phyloP scores from a whole-genome alignment of 2,113 vertebrate genomes.

The Semnornis frantzii region DNA sequence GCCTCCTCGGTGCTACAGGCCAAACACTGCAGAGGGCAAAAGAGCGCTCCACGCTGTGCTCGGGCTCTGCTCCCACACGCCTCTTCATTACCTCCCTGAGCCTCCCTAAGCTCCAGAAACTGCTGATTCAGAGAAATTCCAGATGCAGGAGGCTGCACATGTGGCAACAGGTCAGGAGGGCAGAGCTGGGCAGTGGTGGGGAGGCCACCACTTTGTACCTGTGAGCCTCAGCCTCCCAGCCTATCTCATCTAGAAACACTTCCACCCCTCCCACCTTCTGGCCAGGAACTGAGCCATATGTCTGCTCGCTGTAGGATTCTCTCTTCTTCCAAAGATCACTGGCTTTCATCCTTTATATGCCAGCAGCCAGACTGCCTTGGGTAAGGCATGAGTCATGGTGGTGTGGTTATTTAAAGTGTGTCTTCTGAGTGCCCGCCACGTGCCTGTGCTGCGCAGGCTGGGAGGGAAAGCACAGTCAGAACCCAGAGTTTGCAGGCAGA shows the following conservation, averaged over 20 bases:
- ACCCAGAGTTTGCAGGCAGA: accelerated
- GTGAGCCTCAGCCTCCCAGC: neutral
- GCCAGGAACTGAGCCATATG: constrained; percentile 55
- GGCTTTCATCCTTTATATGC: neutral
- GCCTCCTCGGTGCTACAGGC: neutral
- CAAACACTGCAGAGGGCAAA: neutral
- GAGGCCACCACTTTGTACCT: neutral
- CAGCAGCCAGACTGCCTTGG: constrained; percentile 45
- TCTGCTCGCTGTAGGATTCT: constrained; percentile 34
- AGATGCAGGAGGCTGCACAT: neutral
- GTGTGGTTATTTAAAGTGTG: constrained; percentile 46
- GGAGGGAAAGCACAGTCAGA: neutral
- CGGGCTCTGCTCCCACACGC: neutral
- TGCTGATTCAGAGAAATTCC: constrained; percentile 1
- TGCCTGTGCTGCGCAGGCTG: neutral
- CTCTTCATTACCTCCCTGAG: neutral
- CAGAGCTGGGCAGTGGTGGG: neutral
- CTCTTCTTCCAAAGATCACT: constrained; percentile 30
- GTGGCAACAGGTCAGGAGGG: neutral
- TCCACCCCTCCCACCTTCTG: constrained; percentile 42
- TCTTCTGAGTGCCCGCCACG: constrained; percentile 24
- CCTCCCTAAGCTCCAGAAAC: neutral
- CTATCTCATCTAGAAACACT: neutral
- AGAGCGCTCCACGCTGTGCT: accelerated
- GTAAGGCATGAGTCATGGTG: constrained; percentile 55